Percentiles rank a stretch among this genome's conserved stretches.
Conservation (phyloP, 2,888 invertebrate genomes). For the Nipponacmea schrenckii region DNA sequence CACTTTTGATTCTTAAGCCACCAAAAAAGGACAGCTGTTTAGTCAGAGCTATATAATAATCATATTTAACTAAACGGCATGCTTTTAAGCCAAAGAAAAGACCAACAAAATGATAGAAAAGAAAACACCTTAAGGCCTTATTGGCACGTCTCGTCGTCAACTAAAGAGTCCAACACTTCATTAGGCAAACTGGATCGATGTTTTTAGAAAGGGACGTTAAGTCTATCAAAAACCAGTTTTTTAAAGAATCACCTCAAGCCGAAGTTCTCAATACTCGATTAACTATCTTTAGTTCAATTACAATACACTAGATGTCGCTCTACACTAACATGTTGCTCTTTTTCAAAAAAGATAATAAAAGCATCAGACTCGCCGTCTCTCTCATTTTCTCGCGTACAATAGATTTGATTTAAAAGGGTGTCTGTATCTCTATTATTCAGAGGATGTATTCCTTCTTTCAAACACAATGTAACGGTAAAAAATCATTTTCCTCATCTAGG, state of each 20-base stretch:
- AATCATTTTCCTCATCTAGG: no score
- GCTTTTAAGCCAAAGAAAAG: no score
- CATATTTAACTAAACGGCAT: no score
- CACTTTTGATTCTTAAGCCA: no score
- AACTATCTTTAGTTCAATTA: no score
- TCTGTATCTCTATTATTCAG: background rate
- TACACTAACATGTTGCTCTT: slow-evolving; percentile 1
- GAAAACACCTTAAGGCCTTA: background rate
- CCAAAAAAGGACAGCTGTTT: no score
- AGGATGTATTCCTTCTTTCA: background rate
- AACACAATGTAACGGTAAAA: slow-evolving; percentile 5
- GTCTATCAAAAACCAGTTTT: background rate
- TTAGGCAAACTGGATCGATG: background rate
- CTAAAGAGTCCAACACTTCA: slow-evolving; percentile 7
- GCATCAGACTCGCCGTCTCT: background rate
- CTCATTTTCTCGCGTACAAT: background rate
- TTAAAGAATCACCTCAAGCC: background rate
- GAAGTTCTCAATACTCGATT: no score
- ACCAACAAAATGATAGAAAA: slow-evolving; percentile 2
- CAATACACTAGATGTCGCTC: background rate
- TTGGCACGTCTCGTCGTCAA: slow-evolving; percentile 2
- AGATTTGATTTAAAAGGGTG: background rate
- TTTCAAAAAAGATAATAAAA: slow-evolving; percentile 6
- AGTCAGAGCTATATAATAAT: no score
- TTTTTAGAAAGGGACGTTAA: background rate